Evolutionary conservation across 1,140 invertebrate genomes (phyloP), one percentile per base, ranked within the genome.

Genomic region (Philotrypesis tridentata): DNA sequence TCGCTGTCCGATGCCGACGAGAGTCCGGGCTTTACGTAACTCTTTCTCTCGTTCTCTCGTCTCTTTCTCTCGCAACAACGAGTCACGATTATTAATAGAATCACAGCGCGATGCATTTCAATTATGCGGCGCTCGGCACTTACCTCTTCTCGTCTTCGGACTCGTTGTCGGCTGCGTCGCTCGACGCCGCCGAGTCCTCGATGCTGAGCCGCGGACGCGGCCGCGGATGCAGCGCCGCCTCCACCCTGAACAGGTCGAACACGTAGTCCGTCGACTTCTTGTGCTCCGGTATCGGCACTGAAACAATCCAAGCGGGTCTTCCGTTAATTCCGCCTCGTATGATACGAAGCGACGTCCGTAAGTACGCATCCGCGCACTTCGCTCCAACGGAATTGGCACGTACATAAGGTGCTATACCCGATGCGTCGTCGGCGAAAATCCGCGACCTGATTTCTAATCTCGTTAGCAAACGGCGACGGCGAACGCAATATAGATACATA

Each of bases 241-340:
- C 94, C 68, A 95, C 92, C 89, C 94, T 94, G 89, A 97, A 97
- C 70, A 97, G 89, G 79, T 95, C 96, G 87, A 94, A 94, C 86
- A 97, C 95, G 89, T 96, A 97, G 88, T 97, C 95, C 80, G 95
- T 94, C 33, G 95, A 93, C 85, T 95, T 96, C 91, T 96, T 96
- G 85, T 94, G 93, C 84, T 95, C 94, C 68, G 94, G 94, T 88
- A 93, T 93, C 90, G 95, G 94, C 92, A 95, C 94, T 94, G 88
- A 83, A 92, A 87, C 29, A 77, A 67, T n/a, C n/a, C n/a, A 77
- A 48, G 7, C n/a, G 9, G 2, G n/a, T 65, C 3, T 65, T 65
- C 1, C 61, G 9, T 25, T 25, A 33, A 65, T n/a, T 6, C 8
- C 31, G 27, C 4, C n/a, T n/a, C n/a, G n/a, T n/a, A n/a, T n/a